Conservation (phyloP, 2,888 invertebrate genomes). For the Cyaniris semiargus region DNA sequence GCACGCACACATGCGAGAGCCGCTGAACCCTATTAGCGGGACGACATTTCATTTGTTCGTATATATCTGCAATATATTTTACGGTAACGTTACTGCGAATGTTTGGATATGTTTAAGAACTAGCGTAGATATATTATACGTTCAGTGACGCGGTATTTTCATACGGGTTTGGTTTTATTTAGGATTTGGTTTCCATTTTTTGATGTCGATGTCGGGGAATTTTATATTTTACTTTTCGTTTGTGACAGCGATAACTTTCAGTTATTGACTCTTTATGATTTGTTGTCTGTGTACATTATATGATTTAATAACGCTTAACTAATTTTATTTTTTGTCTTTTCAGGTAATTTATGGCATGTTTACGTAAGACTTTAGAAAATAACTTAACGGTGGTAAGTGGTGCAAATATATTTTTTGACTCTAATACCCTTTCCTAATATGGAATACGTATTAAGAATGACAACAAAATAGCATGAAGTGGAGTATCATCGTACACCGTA, state of each 20-base stretch:
- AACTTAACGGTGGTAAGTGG: neutral
- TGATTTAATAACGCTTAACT: too few relatives aligned
- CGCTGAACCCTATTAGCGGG: conserved; percentile 23
- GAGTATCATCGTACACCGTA: neutral
- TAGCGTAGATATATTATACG: neutral
- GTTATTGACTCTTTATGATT: neutral
- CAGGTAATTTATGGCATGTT: neutral
- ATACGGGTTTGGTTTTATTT: neutral
- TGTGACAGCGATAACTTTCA: neutral
- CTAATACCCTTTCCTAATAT: neutral
- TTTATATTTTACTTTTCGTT: neutral
- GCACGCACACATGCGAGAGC: neutral
- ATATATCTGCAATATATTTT: conserved; percentile 29
- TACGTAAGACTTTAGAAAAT: neutral
- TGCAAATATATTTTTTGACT: neutral
- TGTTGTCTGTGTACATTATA: too few relatives aligned
- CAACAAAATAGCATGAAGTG: neutral
- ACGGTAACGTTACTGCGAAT: conserved; percentile 10
- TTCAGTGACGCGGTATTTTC: neutral
- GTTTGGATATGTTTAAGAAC: conserved; percentile 7
- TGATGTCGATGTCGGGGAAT: neutral
- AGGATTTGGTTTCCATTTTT: neutral
- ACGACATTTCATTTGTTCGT: conserved; percentile 30
- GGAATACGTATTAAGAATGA: neutral
- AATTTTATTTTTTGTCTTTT: neutral